These are phyloP conservation scores for Arbacia lixula DNA, from an alignment of 53 echinoderm and acorn worm species.

Conservation along the genomic window DNA sequence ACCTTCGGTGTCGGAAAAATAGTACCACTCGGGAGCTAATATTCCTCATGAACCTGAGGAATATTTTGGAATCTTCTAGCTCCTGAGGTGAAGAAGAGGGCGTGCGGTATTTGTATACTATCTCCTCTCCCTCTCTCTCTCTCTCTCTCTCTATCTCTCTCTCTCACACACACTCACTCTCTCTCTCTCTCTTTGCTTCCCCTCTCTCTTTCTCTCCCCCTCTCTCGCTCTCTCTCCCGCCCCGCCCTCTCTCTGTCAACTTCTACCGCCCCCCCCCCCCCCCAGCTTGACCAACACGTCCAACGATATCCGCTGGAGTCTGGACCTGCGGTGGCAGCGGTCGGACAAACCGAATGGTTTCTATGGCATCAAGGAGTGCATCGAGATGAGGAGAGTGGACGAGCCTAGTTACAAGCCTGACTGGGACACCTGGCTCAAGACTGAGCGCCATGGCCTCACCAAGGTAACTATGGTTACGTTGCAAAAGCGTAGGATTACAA, in stretches of 20 bases:
- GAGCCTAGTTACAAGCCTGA: conserved; percentile 65
- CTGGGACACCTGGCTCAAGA: conserved; percentile 61
- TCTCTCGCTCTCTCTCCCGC: not conserved
- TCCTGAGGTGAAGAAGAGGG: too few species aligned
- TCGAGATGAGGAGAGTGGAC: conserved; percentile 58
- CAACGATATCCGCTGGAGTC: conserved; percentile 71
- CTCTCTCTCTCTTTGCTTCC: not conserved
- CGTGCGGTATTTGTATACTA: too few species aligned
- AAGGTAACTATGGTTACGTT: conserved; percentile 43
- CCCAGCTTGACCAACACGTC: conserved; percentile 70
- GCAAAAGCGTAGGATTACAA: not conserved
- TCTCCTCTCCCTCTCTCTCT: too few species aligned
- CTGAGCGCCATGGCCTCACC: conserved; percentile 28
- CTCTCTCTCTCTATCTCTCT: not conserved
- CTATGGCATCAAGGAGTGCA: conserved; percentile 70
- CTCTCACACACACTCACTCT: not conserved
- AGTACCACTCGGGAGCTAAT: too few species aligned
- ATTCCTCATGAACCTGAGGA: too few species aligned
- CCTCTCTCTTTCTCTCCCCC: too few species aligned
- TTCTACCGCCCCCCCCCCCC: not conserved
- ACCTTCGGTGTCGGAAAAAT: too few species aligned
- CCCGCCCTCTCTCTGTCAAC: not conserved
- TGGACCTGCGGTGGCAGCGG: conserved; percentile 78
- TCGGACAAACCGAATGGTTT: conserved; percentile 80
- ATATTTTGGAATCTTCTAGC: too few species aligned